A percentile compares a stretch with the other conserved stretches of the same genome.
Evolutionary conservation across 2,113 vertebrate genomes (phyloP).

Genomic region (Dasyurus viverrinus): DNA sequence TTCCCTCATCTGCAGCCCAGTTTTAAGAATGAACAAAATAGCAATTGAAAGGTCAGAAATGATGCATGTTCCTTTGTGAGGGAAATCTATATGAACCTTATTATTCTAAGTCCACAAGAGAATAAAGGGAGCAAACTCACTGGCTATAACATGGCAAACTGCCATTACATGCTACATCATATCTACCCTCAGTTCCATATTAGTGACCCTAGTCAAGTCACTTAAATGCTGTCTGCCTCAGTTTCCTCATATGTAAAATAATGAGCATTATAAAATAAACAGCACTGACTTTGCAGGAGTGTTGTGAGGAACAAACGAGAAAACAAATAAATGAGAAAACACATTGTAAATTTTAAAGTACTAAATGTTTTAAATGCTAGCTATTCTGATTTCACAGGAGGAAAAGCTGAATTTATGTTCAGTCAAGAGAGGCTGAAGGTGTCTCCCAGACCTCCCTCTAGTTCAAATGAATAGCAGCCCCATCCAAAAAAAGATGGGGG

Average conservation of each 20-base stretch:
- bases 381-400: neutral
- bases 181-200: neutral
- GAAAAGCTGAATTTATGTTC: neutral
- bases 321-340: neutral
- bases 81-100: conserved; percentile 80
- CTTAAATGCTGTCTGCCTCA: neutral
- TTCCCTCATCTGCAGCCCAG: conserved; percentile 79
- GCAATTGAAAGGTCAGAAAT: conserved; percentile 84
- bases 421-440: neutral
- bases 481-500: neutral
- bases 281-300: neutral
- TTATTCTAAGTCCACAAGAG: conserved; percentile 71
- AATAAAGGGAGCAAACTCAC: neutral
- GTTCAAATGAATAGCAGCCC: neutral
- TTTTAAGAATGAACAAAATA: conserved; percentile 84
- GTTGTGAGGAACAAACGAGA: neutral
- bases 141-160: neutral
- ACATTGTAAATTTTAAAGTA: neutral
- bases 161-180: neutral
- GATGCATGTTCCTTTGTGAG: conserved; percentile 81
- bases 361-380: neutral
- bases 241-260: neutral
- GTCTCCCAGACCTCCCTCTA: neutral
- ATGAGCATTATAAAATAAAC: neutral
- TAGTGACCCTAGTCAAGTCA: neutral